These are phyloP conservation scores for Lanius ludovicianus DNA, from an alignment of 2,113 vertebrate species.

Conservation along the genomic window DNA sequence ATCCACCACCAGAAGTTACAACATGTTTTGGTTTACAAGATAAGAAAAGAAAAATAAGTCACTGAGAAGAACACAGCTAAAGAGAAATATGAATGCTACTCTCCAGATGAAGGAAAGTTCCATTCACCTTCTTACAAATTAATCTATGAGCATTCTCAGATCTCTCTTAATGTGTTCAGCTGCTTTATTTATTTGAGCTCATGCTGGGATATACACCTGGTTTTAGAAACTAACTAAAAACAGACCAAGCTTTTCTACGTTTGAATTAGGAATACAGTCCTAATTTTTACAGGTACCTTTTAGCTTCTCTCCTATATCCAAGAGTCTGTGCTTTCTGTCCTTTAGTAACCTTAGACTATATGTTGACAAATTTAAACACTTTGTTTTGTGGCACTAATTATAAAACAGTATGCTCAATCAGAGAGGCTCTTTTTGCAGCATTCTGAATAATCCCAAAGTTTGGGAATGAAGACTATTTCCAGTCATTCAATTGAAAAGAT, in stretches of 20 bases:
- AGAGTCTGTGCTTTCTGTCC: background rate
- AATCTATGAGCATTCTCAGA: background rate
- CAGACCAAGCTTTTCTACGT: background rate
- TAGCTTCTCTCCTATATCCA: background rate
- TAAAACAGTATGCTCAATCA: background rate
- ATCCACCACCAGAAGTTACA: background rate
- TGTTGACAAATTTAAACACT: background rate
- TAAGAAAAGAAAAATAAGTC: background rate
- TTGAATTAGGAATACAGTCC: background rate
- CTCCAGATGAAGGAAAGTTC: background rate
- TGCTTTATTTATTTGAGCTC: background rate
- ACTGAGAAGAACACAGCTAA: background rate
- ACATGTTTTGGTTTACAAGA: background rate
- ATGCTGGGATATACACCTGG: background rate
- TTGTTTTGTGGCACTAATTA: background rate
- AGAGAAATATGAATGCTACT: background rate
- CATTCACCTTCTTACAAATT: background rate
- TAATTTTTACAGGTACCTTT: background rate
- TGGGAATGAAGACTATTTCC: background rate
- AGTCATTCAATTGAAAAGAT: background rate
- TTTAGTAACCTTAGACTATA: background rate
- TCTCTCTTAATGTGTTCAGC: background rate
- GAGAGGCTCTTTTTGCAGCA: background rate
- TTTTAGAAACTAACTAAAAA: background rate
- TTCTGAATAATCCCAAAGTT: background rate